phyloP scores from a whole-genome alignment of 2,888 invertebrate species.

The Drosophila prolongata region DNA sequence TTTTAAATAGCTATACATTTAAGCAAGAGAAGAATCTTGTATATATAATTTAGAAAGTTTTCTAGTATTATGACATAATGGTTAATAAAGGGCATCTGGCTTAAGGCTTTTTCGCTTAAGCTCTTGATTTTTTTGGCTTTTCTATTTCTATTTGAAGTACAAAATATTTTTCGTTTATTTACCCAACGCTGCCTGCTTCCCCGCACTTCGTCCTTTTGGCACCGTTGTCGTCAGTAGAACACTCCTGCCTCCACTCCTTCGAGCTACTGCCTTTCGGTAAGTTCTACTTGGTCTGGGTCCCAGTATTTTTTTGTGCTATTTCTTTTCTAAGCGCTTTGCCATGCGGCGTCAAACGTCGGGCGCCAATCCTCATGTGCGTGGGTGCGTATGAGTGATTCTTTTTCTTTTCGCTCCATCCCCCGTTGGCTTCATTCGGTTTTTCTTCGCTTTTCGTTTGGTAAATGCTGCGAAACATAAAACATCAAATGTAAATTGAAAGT shows the following conservation, averaged over 20 bases:
- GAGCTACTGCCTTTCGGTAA: conserved; percentile 39
- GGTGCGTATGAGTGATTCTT: conserved; percentile 78
- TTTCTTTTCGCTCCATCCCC: conserved; percentile 26
- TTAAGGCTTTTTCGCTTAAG: neutral
- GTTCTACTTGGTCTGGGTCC: conserved; percentile 22
- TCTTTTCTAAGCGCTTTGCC: conserved; percentile 51
- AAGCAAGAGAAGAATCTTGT: too few relatives aligned
- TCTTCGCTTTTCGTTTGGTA: conserved; percentile 56
- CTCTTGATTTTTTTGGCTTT: conserved; percentile 6
- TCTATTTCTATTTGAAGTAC: conserved; percentile 54
- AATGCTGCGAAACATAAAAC: conserved; percentile 78
- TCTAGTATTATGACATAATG: neutral
- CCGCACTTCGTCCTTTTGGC: conserved; percentile 65
- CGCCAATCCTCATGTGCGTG: conserved; percentile 65
- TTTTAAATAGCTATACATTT: too few relatives aligned
- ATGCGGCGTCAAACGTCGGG: conserved; percentile 55
- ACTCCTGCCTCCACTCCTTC: conserved; percentile 28
- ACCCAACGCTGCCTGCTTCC: conserved; percentile 26
- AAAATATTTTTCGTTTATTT: conserved; percentile 76
- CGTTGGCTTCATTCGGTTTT: conserved; percentile 23
- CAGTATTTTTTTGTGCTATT: conserved; percentile 33
- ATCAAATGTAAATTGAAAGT: conserved; percentile 82
- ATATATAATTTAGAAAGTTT: too few relatives aligned
- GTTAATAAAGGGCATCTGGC: neutral
- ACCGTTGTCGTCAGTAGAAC: conserved; percentile 50